Evolutionary conservation across 2,888 invertebrate species (phyloP).

Genomic region (Agriotes lineatus): DNA sequence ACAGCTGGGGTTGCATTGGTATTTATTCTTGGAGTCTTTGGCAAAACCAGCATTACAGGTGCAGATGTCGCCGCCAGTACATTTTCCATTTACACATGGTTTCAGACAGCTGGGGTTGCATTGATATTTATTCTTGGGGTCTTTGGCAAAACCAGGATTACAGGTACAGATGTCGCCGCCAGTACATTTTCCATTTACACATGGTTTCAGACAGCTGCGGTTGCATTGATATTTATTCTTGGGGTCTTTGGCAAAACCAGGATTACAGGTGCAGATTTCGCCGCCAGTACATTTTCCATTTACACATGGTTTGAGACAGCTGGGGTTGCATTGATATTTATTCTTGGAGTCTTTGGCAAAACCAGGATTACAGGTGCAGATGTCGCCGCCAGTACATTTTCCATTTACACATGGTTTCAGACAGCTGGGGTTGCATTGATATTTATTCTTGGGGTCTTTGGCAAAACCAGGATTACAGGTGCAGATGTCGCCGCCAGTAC

Average conservation of each 20-base stretch:
- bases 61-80: conserved; percentile 9
- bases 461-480: conserved; percentile 9
- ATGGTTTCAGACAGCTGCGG: conserved; percentile 8
- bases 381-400: conserved; percentile 2
- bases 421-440: conserved; percentile 16
- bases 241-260: conserved; percentile 8
- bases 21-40: conserved; percentile 9
- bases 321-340: conserved; percentile 15
- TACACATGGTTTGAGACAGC: conserved; percentile 12
- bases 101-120: conserved; percentile 11
- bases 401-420: conserved; percentile 7
- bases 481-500: conserved; percentile 12
- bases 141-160: conserved; percentile 6
- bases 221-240: conserved; percentile 17
- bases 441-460: conserved; percentile 10
- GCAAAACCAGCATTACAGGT: conserved; percentile 2
- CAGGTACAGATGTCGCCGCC: conserved; percentile 3
- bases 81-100: conserved; percentile 8
- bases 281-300: conserved; percentile 10
- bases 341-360: conserved; percentile 8
- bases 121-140: conserved; percentile 13
- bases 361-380: conserved; percentile 8
- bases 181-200: conserved; percentile 8
- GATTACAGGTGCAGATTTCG: conserved; percentile 9
- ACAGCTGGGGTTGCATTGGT: conserved; percentile 40